phyloP scores from a whole-genome alignment of 2,888 invertebrate genomes.

The Minunthozetes semirufus region DNA sequence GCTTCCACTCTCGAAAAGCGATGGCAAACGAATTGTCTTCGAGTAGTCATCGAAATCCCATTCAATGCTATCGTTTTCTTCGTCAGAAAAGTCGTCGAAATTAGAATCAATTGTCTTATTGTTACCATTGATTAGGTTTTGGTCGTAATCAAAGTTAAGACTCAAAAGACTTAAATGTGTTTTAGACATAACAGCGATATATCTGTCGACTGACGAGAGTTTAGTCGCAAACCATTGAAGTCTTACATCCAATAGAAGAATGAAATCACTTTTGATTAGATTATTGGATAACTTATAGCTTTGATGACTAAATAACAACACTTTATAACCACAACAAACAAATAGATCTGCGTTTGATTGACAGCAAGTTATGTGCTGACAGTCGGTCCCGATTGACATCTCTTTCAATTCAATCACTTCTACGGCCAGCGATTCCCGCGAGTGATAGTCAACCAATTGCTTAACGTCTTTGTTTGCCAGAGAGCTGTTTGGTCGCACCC shows the following conservation, averaged over 20 bases:
- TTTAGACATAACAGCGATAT: constrained; percentile 14
- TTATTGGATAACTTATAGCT: neutral
- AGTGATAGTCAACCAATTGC: neutral
- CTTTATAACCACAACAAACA: constrained; percentile 2
- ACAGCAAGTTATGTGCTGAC: neutral
- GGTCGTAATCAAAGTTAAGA: constrained; percentile 17
- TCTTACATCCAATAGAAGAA: neutral
- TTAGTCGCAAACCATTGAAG: constrained; percentile 6
- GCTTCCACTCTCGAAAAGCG: neutral
- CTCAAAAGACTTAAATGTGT: constrained; percentile 16
- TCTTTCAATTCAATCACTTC: constrained; percentile 14
- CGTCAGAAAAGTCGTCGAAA: too few relatives aligned
- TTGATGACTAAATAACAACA: constrained; percentile 10
- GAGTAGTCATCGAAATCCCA: constrained; percentile 18
- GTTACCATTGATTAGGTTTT: neutral
- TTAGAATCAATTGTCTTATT: neutral
- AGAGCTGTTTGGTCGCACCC: neutral
- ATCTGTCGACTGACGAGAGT: neutral
- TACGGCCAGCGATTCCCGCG: neutral
- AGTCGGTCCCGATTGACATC: neutral
- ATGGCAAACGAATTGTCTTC: neutral
- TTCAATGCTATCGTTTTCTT: neutral
- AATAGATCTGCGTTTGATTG: neutral
- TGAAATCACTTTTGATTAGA: constrained; percentile 16
- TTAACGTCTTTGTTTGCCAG: neutral